These are phyloP conservation scores for Uropsilus gracilis DNA, from an alignment of 2,113 vertebrate species.

Conservation along the genomic window DNA sequence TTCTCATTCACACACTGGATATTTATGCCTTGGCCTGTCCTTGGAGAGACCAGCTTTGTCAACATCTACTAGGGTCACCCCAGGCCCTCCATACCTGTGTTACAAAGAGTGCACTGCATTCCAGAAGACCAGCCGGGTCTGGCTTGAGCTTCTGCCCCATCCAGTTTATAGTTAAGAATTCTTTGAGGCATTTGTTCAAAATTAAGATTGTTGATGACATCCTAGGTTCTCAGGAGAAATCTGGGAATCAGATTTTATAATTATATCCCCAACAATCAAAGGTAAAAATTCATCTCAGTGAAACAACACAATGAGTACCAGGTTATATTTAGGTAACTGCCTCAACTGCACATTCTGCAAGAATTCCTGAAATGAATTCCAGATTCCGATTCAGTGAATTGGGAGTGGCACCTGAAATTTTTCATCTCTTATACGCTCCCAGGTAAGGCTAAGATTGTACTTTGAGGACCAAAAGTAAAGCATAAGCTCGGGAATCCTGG, in stretches of 20 bases:
- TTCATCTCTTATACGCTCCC: neutral
- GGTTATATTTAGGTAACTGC: neutral
- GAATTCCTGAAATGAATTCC: neutral
- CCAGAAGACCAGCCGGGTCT: neutral
- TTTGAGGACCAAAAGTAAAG: neutral
- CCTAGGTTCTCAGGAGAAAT: neutral
- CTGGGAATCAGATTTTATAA: neutral
- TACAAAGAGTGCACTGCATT: neutral
- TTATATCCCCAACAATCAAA: too few relatives aligned
- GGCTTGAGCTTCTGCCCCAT: neutral
- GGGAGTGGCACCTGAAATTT: neutral
- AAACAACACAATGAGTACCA: neutral
- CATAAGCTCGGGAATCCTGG: neutral
- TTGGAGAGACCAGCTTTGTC: neutral
- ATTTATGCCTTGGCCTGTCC: neutral
- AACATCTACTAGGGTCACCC: neutral
- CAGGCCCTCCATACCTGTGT: neutral
- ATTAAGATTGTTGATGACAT: neutral
- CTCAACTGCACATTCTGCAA: neutral
- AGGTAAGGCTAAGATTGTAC: neutral
- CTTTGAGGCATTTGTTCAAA: neutral
- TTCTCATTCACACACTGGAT: neutral
- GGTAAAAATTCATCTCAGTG: too few relatives aligned
- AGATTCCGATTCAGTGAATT: slow-evolving; percentile 9
- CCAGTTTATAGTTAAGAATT: neutral